Evolutionary conservation across 2,113 vertebrate species (phyloP).

Genomic region (Thryonomys swinderianus): DNA sequence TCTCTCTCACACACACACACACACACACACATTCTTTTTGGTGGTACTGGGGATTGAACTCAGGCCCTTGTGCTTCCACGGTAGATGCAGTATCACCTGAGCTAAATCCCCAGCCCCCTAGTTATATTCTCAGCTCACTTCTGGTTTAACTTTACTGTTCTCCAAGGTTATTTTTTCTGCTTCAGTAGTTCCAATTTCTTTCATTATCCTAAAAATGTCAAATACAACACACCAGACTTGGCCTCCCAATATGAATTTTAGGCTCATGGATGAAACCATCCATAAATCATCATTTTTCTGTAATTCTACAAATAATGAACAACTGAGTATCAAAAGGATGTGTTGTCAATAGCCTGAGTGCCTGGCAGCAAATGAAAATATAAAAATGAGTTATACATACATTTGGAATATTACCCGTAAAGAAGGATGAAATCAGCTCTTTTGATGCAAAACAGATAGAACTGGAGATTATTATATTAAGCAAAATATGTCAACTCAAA

Average conservation of each 20-base stretch:
- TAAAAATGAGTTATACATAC: neutral
- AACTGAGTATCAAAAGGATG: neutral
- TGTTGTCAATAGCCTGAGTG: neutral
- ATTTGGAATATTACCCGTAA: neutral
- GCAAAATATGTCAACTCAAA: neutral
- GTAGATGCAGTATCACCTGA: too few relatives aligned
- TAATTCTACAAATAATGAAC: neutral
- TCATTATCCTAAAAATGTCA: slow-evolving; percentile 22
- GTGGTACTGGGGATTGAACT: too few relatives aligned
- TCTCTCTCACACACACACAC: too few relatives aligned
- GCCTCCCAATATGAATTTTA: slow-evolving; percentile 15
- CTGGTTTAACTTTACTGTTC: neutral
- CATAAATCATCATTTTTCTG: neutral
- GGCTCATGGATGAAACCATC: neutral
- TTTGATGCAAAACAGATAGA: neutral
- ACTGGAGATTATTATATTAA: neutral
- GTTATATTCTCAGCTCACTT: neutral
- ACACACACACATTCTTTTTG: too few relatives aligned
- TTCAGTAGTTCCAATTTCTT: slow-evolving; percentile 21
- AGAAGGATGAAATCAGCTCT: neutral
- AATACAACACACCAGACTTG: neutral
- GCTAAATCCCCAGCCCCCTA: too few relatives aligned
- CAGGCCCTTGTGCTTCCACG: too few relatives aligned
- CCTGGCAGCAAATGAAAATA: neutral
- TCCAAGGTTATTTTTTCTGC: neutral